Evolutionary conservation across 2,888 invertebrate genomes (phyloP), one percentile per base, ranked within the genome.

Genomic region (Tachystola acroxantha): DNA sequence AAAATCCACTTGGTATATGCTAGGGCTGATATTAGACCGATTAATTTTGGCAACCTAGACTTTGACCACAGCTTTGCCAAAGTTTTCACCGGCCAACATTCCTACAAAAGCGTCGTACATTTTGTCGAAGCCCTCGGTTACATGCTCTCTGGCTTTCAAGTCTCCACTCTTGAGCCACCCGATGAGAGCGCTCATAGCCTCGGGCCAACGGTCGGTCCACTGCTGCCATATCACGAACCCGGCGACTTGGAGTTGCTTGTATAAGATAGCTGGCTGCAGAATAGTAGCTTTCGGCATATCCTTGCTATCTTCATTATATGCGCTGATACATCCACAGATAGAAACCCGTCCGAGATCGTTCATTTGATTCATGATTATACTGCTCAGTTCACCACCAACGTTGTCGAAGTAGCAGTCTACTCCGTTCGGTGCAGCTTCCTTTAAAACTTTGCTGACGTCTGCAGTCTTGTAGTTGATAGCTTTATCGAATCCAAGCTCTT

Each of bases 401-500:
- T 93, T 94, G 60, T 94, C 94, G 59, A 93, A 94, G 59, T 91
- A 94, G 56, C 92, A 91, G 57, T 94, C 93, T 0, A 94, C 77
- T 4, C 93, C 93, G 10, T 92, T 74, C 0, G 93, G 92, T 1
- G 92, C 92, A 27, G 84, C 87, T 66, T 90, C 79, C 39, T 88
- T 88, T 10, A 94, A 67, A n/a, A 87, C 88, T 27, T 78, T 58
- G 0, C 64, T 56, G n/a, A 91, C 50, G 50, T 91, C 68, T 1
- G 70, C 86, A 2, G 87, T 91, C 65, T 93, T 94, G 67, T 94
- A 94, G 75, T 94, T 94, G 47, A 91, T 89, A 1, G 89, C 92
- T 48, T 88, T 76, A 61, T 94, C 91, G 55, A 93, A 93, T 6
- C 91, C 90, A 1, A 93, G 65, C 19, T 91, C 89, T 5, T 90